Evolutionary conservation across 2,797 vertebrate species (phyloP).

Genomic region (Pseudotriccus pelzelni): DNA sequence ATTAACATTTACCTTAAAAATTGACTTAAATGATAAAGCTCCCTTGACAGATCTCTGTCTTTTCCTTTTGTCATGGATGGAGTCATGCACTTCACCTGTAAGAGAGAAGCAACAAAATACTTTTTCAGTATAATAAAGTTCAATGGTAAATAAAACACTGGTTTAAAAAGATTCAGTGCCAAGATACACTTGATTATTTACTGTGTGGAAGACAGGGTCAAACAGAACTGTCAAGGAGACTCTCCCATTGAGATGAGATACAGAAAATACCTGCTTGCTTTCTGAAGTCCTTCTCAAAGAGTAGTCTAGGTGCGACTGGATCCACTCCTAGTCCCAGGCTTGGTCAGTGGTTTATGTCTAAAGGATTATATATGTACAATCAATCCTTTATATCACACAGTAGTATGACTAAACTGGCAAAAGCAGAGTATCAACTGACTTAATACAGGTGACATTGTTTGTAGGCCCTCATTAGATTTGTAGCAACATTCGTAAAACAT

Average conservation of each 20-base stretch:
- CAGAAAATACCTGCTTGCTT: neutral
- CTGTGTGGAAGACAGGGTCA: neutral
- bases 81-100: no score
- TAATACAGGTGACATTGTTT: neutral
- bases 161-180: neutral
- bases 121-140: neutral
- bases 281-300: neutral
- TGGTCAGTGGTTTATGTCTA: neutral
- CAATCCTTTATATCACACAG: neutral
- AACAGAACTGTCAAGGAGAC: neutral
- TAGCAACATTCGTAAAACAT: neutral
- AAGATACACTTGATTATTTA: neutral
- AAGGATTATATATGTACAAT: neutral
- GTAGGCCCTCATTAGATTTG: neutral
- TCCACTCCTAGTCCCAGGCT: neutral
- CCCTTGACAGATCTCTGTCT: neutral
- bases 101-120: neutral
- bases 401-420: neutral
- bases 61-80: neutral
- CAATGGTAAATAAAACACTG: neutral
- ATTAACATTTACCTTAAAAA: neutral
- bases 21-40: neutral
- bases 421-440: neutral
- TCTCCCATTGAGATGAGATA: neutral
- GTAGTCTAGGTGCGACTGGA: neutral